Evolutionary conservation across 2,113 vertebrate genomes (phyloP), one percentile per base, ranked within the genome.

Genomic region (Chrysemys picta): DNA sequence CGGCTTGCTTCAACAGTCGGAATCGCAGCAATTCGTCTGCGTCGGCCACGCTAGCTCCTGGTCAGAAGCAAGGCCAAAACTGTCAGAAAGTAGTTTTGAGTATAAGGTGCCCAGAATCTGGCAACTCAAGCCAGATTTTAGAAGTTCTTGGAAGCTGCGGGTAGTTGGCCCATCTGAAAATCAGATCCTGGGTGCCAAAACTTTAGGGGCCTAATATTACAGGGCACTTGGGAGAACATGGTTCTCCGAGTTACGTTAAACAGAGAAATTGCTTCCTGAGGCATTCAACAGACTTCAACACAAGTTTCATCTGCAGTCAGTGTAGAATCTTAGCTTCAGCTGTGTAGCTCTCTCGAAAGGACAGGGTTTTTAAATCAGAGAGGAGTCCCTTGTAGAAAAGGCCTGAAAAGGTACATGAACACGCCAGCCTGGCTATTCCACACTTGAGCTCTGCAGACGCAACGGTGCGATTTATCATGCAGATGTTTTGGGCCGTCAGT

Each of bases 381-480:
- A 2, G 1, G 69, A 45, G 62, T n/a, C 69, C 69, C 53, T 11
- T 24, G 80, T 6, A n/a, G 75, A 84, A 81, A 38, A 78, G 56
- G 9, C 80, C 7, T 11, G n/a, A 49, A n/a, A 35, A 69, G 31
- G 10, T 2, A 79, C 25, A 2, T 31, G 29, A 59, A 21, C 9
- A 0, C 0, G n/a, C 65, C 52, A 0, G 13, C 6, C 16, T 3
- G 54, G 80, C 56, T 22, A 53, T 65, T 19, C 42, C 10, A 1
- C 0, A 14, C 65, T 16, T n/a, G 84, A 3, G 4, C 52, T 16
- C 62, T 59, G 52, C 13, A 38, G 27, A 27, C 10, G 6, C 54
- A 78, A 80, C 0, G 8, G 24, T 5, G 3, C 10, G 29, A 45
- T 76, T 14, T 22, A 57, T 84, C 80, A n/a, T 5, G 56, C 5